Evolutionary conservation across 2,888 invertebrate species (phyloP), one percentile per base, ranked within the genome.

Genomic region (Orthonevra nobilis): DNA sequence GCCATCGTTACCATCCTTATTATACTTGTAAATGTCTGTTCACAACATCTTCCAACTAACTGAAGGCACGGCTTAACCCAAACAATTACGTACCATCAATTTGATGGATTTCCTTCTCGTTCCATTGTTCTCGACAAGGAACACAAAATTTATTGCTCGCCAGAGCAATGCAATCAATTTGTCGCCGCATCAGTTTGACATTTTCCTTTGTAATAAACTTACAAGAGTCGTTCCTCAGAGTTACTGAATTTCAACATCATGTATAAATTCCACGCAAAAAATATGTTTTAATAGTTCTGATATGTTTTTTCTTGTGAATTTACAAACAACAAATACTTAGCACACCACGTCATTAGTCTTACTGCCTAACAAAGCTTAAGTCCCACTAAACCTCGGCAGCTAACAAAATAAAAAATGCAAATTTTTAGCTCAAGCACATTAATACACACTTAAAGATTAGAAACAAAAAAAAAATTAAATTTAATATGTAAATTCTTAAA

Each of bases 401-500:
- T 28, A 34, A 40, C 58, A 15, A 40, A 63, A 40, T 42, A 6
- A 48, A n/a, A 70, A 68, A 56, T 60, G 60, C 30, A 60, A 68
- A 60, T 64, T 7, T 46, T 10, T 26, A 36, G 5, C 6, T 36
- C n/a, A 46, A 12, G 1, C 34, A 10, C n/a, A 14, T 4, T 14
- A 42, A 10, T 26, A 9, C 46, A n/a, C n/a, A n/a, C n/a, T n/a
- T n/a, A n/a, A n/a, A n/a, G 26, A 12, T 14, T 10, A 32, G 30
- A 5, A 34, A 23, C 34, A 44, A 42, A 2, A 2, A 7, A 50
- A 42, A 34, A 61, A 19, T 32, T 6, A 52, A 64, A 58, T 77
- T 72, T 70, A 50, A 66, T 72, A 77, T 77, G 77, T 60, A 77
- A 77, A 77, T 77, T 58, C 44, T 58, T 20, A 58, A 60, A 77